Evolutionary conservation across 2,113 vertebrate genomes (phyloP), one percentile per base, ranked within the genome.

Genomic region (Xiphias gladius): DNA sequence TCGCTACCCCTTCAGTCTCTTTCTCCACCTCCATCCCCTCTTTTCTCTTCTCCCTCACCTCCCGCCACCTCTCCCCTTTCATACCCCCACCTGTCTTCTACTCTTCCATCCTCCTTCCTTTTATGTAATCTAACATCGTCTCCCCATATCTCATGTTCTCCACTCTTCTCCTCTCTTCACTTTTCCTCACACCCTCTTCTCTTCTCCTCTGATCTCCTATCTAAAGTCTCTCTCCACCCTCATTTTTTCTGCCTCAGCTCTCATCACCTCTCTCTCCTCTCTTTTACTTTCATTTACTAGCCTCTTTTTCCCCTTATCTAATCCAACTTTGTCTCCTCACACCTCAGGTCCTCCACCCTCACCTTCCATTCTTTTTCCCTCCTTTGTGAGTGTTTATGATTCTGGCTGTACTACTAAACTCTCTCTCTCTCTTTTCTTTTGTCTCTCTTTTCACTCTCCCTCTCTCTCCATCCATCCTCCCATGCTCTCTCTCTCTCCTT

Each of bases 91-190:
- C 22, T 58, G 43, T 65, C 30, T 76, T 28, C 12, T 9, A 20
- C 12, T 32, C 19, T 12, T 57, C 55, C 8, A 4, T 58, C 35
- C 17, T 26, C 30, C 32, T 86, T 59, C 78, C 26, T 80, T 62
- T 72, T 48, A 46, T 76, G 12, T 35, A 0, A n/a, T 72, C 58
- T 43, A 43, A 78, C 64, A 46, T 59, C 50, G 8, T 83, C 19
- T 65, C 37, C 46, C 63, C 26, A 54, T 65, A 39, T 69, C 19
- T 58, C 63, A 39, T 73, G 93, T 95, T 94, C 94, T 88, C 94
- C 70, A 92, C 87, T 88, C 58, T 91, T 89, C 54, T 67, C 75
- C 30, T 54, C 54, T 35, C 6, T 35, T 35, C 6, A 6, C 32
- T 35, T 35, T 35, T 35, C 32, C 32, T 35, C 32, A 35, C 43